Base-by-base conservation (phyloP, 2,113 vertebrate species). In the Chloroceryle aenea region DNA sequence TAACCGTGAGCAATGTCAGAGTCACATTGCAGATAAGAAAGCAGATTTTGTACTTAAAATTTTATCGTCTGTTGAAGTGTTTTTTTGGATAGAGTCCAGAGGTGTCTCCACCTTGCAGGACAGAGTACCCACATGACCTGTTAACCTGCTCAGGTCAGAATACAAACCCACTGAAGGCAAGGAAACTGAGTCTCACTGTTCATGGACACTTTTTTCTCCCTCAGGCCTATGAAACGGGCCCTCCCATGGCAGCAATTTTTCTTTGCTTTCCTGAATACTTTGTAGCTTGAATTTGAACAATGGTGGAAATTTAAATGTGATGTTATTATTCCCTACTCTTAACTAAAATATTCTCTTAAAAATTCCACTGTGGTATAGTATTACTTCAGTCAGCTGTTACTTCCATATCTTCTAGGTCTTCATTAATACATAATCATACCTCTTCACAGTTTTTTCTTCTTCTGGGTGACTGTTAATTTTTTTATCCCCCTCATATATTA, bases 391-490 rank as follows among this genome's bases (percentile, higher is more conserved):
- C 42, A 56, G 4, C 15, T 68, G 2, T 56, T 89, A 84, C 47
- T 90, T 82, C 32, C 45, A 19, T 52, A 3, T 74, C 92, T 30
- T 26, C n/a, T 27, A 43, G 40, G 48, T 85, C 48, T 62, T 81
- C 10, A 36, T 68, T 75, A 75, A 78, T 59, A 36, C 26, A 26
- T 45, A 74, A 55, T 48, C 45, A 66, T 38, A 59, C 4, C 5
- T 55, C 62, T 63, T 94, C 50, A 76, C 13, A 7, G 23, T 87
- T 87, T 81, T 81, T 59, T 61, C 21, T 87, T 87, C 34, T 73
- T 92, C 63, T 67, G n/a, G 43, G 30, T 92, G 52, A 79, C 50
- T 53, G 17, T 77, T 89, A 75, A 90, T 93, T 85, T 94, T 59
- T 88, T 90, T 89, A 84, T 55, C 20, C 14, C 6, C 9, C 40